Evolutionary conservation across 92 coral and sea anemone species (phyloP), one percentile per base, ranked within the genome.

Genomic region (Muricea muricata): DNA sequence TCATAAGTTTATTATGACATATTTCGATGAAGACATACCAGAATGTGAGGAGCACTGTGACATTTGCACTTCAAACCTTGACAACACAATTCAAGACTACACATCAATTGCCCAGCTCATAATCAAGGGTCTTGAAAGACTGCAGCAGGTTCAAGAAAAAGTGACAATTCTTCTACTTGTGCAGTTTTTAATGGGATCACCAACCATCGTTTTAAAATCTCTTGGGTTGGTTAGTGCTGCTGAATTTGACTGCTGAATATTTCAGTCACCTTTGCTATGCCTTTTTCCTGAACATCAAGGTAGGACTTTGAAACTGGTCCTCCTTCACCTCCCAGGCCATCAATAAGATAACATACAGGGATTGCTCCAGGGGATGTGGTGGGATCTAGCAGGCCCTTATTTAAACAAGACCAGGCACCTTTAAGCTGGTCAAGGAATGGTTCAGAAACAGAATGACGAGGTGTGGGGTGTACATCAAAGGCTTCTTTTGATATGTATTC

Each of bases 101-200:
- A 86, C 88, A 74, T 79, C 60, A 40, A 50, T 85, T 25, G 70
- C 78, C 1, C 48, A 41, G 47, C 32, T 14, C 48, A 67, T 78
- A 61, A 85, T 78, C 37, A 78, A 75, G 29, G 65, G 76, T 30
- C 33, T 77, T 31, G 55, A 60, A 75, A 81, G 74, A 66, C 29
- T 84, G 72, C 81, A 80, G 37, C 79, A 74, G 3, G 55, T 86
- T 7, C 63, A 65, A 35, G 26, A 79, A 26, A 86, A 86, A 25
- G 85, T 78, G 11, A 78, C 79, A 40, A 78, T 86, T 50, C 56
- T 61, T 66, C 61, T 79, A 42, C 79, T 86, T 2, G 45, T 80
- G 30, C 90, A 80, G 63, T 74, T 80, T 79, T 46, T 80, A 47
- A 67, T 54, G 85, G 85, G 90, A 86, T 86, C 90, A 30, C 70